phyloP scores from a whole-genome alignment of 2,888 invertebrate species.

The Ceraclea dissimilis region DNA sequence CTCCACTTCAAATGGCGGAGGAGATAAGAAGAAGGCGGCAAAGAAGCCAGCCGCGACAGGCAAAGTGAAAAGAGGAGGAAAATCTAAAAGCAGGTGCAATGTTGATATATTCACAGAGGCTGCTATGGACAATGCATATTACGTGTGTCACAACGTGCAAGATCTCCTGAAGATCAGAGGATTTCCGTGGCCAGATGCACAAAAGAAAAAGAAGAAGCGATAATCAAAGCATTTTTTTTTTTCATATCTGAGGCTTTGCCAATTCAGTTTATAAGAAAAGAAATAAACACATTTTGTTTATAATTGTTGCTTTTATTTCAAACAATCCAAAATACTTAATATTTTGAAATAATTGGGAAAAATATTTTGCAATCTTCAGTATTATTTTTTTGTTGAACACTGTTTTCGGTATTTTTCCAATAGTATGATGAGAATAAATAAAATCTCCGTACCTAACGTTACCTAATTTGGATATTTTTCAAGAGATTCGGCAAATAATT shows the following conservation, averaged over 20 bases:
- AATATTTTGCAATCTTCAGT: too few species aligned
- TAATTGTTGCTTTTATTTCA: too few species aligned
- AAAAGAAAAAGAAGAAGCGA: constrained; percentile 65
- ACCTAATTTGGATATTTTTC: too few species aligned
- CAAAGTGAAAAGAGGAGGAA: constrained; percentile 47
- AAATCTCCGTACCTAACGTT: too few species aligned
- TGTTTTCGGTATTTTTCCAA: too few species aligned
- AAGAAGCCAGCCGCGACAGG: constrained; percentile 36
- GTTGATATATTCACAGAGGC: constrained; percentile 83
- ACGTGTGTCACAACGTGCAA: constrained; percentile 88
- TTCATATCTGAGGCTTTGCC: constrained; percentile 1
- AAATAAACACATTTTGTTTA: neutral
- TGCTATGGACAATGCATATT: constrained; percentile 91
- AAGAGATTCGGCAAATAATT: too few species aligned
- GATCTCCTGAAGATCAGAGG: constrained; percentile 79
- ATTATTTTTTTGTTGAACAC: too few species aligned
- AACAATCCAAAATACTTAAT: too few species aligned
- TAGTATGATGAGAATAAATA: too few species aligned
- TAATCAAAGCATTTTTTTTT: neutral
- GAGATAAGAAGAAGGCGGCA: constrained; percentile 44
- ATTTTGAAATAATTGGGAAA: too few species aligned
- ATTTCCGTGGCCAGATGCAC: constrained; percentile 82
- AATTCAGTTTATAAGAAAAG: neutral
- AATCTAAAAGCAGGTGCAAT: constrained; percentile 58
- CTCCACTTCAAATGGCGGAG: constrained; percentile 27